These are phyloP conservation scores for Zapornia atra DNA, from an alignment of 2,113 vertebrate genomes.

Conservation along the genomic window DNA sequence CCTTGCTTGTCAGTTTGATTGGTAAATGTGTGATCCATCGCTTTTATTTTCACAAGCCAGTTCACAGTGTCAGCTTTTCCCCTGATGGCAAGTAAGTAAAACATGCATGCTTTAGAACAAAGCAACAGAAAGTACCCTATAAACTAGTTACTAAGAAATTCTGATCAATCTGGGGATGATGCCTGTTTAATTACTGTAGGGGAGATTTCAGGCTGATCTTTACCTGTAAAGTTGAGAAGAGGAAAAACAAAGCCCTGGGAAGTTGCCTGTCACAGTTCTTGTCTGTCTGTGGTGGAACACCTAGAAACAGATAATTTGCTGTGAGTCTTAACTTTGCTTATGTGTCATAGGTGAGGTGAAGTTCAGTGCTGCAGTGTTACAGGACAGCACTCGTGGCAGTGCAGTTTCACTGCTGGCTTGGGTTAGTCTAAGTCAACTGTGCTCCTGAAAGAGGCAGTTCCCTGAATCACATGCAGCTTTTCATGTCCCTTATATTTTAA, in stretches of 20 bases:
- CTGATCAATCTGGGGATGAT: neutral
- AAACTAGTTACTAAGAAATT: neutral
- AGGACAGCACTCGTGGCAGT: accelerated
- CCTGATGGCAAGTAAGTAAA: constrained; percentile 89
- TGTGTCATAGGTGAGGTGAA: neutral
- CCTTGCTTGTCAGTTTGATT: constrained; percentile 87
- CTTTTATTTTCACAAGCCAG: constrained; percentile 92
- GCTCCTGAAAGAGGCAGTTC: neutral
- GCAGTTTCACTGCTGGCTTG: neutral
- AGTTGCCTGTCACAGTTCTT: neutral
- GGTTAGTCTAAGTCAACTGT: neutral
- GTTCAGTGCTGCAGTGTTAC: neutral
- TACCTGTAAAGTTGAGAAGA: neutral
- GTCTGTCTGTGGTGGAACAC: neutral
- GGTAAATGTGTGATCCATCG: constrained; percentile 88
- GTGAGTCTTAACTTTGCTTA: neutral
- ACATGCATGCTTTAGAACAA: neutral
- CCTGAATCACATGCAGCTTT: neutral
- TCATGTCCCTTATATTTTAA: neutral
- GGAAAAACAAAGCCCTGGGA: neutral
- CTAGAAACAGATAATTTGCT: neutral
- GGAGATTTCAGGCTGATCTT: neutral
- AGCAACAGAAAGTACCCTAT: neutral
- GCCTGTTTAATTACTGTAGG: accelerated
- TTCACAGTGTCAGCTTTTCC: constrained; percentile 90